A percentile compares a stretch with the other conserved stretches of the same genome.
Conservation (phyloP, 2,888 invertebrate genomes). For the Cacoxenus indagator region DNA sequence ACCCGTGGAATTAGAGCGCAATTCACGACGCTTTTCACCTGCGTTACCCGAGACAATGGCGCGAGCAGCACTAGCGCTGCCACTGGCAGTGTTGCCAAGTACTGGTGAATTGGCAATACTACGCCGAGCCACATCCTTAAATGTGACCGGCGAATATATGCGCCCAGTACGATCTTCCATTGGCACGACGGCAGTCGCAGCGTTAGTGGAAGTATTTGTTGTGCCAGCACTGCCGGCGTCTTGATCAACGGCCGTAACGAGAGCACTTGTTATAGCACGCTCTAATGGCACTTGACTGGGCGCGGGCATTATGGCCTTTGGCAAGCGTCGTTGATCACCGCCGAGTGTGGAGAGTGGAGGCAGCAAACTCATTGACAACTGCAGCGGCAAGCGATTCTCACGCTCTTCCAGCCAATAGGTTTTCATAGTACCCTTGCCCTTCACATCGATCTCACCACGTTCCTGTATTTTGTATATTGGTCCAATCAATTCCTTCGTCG, state of each 20-base stretch:
- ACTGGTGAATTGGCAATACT: constrained; percentile 85
- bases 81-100: constrained; percentile 64
- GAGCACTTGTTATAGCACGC: neutral
- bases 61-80: constrained; percentile 54
- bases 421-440: constrained; percentile 93
- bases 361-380: constrained; percentile 57
- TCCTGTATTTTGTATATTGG: constrained; percentile 81
- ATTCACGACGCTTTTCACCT: constrained; percentile 73
- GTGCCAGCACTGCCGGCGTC: constrained; percentile 29
- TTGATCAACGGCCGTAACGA: neutral
- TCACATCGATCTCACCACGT: constrained; percentile 88
- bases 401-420: constrained; percentile 88
- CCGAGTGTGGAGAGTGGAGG: constrained; percentile 54
- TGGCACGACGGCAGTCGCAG: neutral
- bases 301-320: constrained; percentile 43
- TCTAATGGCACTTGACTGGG: constrained; percentile 1
- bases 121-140: constrained; percentile 84
- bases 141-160: constrained; percentile 87
- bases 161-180: constrained; percentile 75
- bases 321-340: constrained; percentile 31
- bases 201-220: constrained; percentile 39
- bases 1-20: constrained; percentile 80
- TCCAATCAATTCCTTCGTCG: constrained; percentile 83
- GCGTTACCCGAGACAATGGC: constrained; percentile 35
- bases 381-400: constrained; percentile 75